Evolutionary conservation across 2,797 vertebrate genomes (phyloP).

Genomic region (Acanthis flammea): DNA sequence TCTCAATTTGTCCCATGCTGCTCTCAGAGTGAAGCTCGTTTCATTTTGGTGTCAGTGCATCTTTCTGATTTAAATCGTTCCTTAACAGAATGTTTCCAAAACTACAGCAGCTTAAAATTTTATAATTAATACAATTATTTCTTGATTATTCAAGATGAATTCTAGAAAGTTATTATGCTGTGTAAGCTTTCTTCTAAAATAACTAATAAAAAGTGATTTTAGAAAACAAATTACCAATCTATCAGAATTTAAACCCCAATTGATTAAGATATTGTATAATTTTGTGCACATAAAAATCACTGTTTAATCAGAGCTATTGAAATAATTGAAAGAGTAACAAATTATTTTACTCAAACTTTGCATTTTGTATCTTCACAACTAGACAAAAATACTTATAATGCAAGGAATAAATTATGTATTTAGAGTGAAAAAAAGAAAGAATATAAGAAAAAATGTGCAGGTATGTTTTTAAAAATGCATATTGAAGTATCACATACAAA

Average conservation of each 20-base stretch:
- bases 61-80: background rate
- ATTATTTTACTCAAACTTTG: background rate
- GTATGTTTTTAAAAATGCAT: background rate
- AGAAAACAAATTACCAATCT: background rate
- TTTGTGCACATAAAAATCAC: background rate
- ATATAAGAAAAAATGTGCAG: background rate
- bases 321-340: background rate
- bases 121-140: background rate
- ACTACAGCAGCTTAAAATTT: background rate
- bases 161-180: background rate
- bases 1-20: background rate
- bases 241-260: background rate
- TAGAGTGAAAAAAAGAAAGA: background rate
- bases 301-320: background rate
- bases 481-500: slow-evolving; percentile 81
- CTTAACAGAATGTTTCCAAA: background rate
- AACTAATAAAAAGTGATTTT: background rate
- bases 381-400: background rate
- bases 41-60: background rate
- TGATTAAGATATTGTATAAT: background rate
- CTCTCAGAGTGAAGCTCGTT: background rate
- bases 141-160: background rate
- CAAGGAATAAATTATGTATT: background rate
- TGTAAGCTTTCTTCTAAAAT: background rate
- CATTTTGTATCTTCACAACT: background rate